Base-by-base conservation (phyloP, 2,113 vertebrate species). In the Sinocyclocheilus maitianheensis region DNA sequence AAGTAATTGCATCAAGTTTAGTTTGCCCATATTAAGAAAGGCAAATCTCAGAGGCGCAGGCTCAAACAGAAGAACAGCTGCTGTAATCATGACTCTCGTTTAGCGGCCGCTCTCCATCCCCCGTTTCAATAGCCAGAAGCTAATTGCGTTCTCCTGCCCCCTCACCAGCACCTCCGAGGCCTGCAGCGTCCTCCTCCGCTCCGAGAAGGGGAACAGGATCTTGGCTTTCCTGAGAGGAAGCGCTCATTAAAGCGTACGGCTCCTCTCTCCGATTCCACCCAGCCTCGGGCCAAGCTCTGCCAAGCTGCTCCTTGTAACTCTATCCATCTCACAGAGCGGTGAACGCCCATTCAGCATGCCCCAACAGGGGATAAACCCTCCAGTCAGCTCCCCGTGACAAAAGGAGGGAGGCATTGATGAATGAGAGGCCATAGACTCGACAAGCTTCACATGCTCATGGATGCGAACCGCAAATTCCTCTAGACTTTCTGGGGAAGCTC, bases 221-320 rank as follows among this genome's bases (percentile, higher is more conserved):
- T 11, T 71, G 48, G 62, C 43, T 63, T 80, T 71, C 37, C 63
- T n/a, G 71, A 37, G 69, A 67, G 60, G 77, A 81, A 84, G 20
- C 37, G 34, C 20, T 86, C 40, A 13, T 40, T n/a, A 55, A 63
- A 71, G 34, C 14, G 13, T 14, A 20, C 14, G 3, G 40, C 40
- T 43, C 40, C 20, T 26, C 55, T 34, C 1, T 53, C 55, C 5
- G 43, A 12, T 51, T 14, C 11, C 46, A 12, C 48, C 3, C 63
- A 37, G 72, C 40, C 81, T 13, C 26, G 75, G 74, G 60, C 46
- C 18, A 13, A 62, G 14, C 81, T 12, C 62, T 26, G 67, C 85
- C 79, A 80, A 80, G 74, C 85, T 89, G 88, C 85, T 81, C 53
- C 4, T 16, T 26, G 74, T 85, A 85, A 85, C 88, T 89, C 84